A percentile compares a stretch with the other conserved stretches of the same genome.
phyloP scores from a whole-genome alignment of 2,113 vertebrate genomes.

The Salvelinus namaycush region DNA sequence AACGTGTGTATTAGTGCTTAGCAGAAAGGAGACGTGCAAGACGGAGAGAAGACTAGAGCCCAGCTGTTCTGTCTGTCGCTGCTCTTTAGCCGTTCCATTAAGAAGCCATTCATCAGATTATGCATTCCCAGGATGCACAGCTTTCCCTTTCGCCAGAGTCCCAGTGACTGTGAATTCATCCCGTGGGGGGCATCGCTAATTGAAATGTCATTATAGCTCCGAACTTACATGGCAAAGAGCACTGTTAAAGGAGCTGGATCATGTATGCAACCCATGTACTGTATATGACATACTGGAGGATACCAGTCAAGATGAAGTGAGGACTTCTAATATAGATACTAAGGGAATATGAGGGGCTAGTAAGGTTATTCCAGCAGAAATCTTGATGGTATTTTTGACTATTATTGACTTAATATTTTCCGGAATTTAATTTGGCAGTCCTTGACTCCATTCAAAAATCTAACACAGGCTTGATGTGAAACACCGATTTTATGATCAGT shows the following conservation, averaged over 20 bases:
- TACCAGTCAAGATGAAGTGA: not conserved
- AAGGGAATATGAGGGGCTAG: not conserved
- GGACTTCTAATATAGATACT: not conserved
- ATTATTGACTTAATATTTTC: not conserved
- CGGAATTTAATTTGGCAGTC: not conserved
- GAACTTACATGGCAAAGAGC: not conserved
- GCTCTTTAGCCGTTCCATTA: conserved; percentile 29
- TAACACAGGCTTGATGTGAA: not conserved
- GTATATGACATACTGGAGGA: not conserved
- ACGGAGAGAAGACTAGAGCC: not conserved
- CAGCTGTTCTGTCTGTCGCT: conserved; percentile 32
- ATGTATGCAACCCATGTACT: no score
- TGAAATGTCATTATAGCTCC: not conserved
- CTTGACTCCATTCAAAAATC: not conserved
- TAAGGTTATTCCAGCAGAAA: not conserved
- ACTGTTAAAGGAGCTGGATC: no score
- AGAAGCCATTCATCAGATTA: conserved; percentile 29
- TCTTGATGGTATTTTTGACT: not conserved
- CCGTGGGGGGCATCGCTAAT: no score
- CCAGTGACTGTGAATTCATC: conserved; percentile 12
- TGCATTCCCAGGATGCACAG: conserved; percentile 5
- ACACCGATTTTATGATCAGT: conserved; percentile 27
- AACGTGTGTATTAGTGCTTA: conserved; percentile 12
- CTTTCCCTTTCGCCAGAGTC: conserved; percentile 15
- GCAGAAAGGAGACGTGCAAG: conserved; percentile 29